A percentile compares a stretch with the other conserved stretches of the same genome.
Evolutionary conservation across 2,888 invertebrate species (phyloP).

Genomic region (Thymelicus acteon): DNA sequence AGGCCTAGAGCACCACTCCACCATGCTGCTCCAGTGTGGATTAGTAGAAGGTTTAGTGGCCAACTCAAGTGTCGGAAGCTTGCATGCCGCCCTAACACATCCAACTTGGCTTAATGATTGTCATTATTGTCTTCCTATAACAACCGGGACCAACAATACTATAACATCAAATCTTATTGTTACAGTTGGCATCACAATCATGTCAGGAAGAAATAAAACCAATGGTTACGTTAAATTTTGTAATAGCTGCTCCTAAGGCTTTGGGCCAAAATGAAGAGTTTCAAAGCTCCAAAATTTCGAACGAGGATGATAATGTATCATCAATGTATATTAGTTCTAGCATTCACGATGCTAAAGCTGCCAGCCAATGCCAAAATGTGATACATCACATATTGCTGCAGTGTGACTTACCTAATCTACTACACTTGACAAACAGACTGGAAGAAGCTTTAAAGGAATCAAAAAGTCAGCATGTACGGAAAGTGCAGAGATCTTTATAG

Average conservation of each 20-base stretch:
- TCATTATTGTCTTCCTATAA: too few species aligned
- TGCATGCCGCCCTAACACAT: too few species aligned
- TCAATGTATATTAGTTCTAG: conserved; percentile 55
- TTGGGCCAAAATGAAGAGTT: conserved; percentile 54
- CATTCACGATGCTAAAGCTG: conserved; percentile 70
- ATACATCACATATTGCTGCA: conserved; percentile 74
- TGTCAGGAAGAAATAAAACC: conserved; percentile 66
- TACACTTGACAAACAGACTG: conserved; percentile 80
- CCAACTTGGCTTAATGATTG: too few species aligned
- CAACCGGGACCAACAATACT: too few species aligned
- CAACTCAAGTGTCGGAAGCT: too few species aligned
- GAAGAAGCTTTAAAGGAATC: conserved; percentile 85
- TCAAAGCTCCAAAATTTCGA: conserved; percentile 19
- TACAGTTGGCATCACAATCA: conserved; percentile 68
- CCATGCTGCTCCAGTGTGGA: too few species aligned
- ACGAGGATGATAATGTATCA: conserved; percentile 43
- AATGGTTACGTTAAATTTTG: conserved; percentile 70
- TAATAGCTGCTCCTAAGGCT: conserved; percentile 65
- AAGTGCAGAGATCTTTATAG: conserved; percentile 79
- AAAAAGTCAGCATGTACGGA: conserved; percentile 83
- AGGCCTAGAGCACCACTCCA: too few species aligned
- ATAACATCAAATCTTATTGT: conserved; percentile 22
- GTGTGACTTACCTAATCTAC: conserved; percentile 83
- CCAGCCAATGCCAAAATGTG: conserved; percentile 74
- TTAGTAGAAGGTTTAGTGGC: too few species aligned